Evolutionary conservation across 2,888 invertebrate species (phyloP), one percentile per base, ranked within the genome.

Genomic region (Netelia inedita): DNA sequence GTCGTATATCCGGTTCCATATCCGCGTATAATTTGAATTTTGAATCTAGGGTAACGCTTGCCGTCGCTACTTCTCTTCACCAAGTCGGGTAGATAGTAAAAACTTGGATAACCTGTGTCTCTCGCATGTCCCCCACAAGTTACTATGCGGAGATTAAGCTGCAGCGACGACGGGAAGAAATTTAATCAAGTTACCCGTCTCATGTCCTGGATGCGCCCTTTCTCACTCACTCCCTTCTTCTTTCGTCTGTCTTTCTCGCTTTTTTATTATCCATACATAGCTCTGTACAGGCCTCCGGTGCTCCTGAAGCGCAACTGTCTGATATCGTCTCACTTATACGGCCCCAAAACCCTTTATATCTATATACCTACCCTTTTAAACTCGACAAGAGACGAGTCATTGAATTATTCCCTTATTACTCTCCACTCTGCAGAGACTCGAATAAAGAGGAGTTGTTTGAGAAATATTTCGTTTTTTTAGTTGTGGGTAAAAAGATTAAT

Each of bases 121-220:
- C 78, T 81, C 66, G 79, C 75, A 79, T 85, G 78, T 59, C 79
- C 35, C 68, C 50, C 75, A 66, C 79, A 82, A 87, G 84, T 86
- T 86, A 88, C 75, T 78, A 75, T 73, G 78, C 57, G 57, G 76
- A 82, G 86, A 87, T 87, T 87, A 87, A 87, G 83, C 83, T 86
- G 85, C 84, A 74, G 85, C 83, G 87, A 86, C 78, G 86, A 86
- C 72, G 81, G 55, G 84, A 84, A 85, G 84, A 88, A 86, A 86
- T 87, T 87, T 86, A 88, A 88, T 88, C 85, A 88, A 86, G 80
- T 83, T 83, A 78, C 72, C 75, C 57, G 76, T 82, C 76, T 82
- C 81, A 43, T 78, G 72, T 79, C 74, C 53, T 71, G 57, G 69
- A 10, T 57, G 41, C 75, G 65, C 35, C 63, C 23, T 50, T 53